Conservation (phyloP, 2,113 vertebrate genomes). For the Tylochromis polylepis region DNA sequence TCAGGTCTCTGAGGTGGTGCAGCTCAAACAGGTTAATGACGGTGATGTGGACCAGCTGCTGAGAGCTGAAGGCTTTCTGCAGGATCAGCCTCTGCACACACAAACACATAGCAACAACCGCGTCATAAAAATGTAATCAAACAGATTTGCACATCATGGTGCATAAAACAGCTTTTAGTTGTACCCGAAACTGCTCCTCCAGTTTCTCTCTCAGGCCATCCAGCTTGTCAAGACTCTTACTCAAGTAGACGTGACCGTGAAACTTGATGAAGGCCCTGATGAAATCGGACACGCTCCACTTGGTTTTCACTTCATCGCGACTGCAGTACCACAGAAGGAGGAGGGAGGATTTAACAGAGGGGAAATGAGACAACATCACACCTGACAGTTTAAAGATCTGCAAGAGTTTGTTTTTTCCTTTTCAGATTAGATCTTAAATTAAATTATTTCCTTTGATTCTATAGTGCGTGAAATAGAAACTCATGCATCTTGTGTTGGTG, state of each 20-base stretch:
- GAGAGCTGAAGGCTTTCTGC: conserved; percentile 95
- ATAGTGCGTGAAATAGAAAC: background rate
- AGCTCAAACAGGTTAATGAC: conserved; percentile 97
- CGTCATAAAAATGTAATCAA: rapidly evolving
- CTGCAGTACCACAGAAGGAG: conserved; percentile 56
- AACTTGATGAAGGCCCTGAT: conserved; percentile 98
- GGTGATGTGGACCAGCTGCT: conserved; percentile 96
- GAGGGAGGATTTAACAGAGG: background rate
- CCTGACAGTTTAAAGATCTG: background rate
- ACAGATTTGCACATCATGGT: no score
- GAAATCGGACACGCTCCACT: conserved; percentile 95
- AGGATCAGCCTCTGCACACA: conserved; percentile 84
- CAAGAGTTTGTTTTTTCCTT: rapidly evolving
- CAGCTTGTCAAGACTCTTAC: conserved; percentile 92
- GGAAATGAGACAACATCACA: background rate
- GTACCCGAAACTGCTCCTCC: conserved; percentile 97
- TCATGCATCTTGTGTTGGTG: background rate
- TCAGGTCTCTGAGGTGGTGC: conserved; percentile 92
- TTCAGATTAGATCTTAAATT: background rate
- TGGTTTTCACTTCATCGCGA: conserved; percentile 94
- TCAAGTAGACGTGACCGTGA: conserved; percentile 96
- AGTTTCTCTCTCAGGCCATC: conserved; percentile 88
- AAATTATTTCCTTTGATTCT: background rate
- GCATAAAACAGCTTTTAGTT: background rate
- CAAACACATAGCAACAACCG: background rate